Percentiles rank a stretch among this genome's conserved stretches.
phyloP scores from a whole-genome alignment of 2,113 vertebrate species.

The Megaceryle torquata region DNA sequence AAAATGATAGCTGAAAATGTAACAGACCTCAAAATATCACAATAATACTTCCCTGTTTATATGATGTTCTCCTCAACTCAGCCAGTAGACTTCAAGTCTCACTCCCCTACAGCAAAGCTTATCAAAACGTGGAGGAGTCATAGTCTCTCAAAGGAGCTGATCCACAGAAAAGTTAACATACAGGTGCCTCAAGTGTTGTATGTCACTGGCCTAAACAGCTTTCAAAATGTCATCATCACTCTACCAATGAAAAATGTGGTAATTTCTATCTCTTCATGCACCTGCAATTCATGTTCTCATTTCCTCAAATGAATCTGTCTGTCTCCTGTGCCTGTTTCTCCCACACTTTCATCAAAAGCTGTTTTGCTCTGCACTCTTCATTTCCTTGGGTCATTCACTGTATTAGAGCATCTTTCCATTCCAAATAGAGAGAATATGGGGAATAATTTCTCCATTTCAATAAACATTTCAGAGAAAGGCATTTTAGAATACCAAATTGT shows the following conservation, averaged over 20 bases:
- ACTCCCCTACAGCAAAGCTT: accelerated
- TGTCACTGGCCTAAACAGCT: not conserved
- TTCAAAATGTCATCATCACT: not conserved
- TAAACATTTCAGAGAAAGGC: conserved; percentile 22
- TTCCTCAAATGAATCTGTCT: not conserved
- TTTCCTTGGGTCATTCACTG: conserved; percentile 14
- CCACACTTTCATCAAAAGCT: not conserved
- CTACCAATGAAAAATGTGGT: not conserved
- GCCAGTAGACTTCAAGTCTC: not conserved
- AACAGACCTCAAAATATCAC: too few species aligned
- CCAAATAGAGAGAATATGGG: not conserved
- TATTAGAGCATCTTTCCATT: conserved; percentile 37
- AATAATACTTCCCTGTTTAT: too few species aligned
- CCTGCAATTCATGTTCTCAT: not conserved
- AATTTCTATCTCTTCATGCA: not conserved
- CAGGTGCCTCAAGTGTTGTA: not conserved
- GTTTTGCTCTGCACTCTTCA: not conserved
- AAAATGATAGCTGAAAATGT: too few species aligned
- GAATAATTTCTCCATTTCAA: conserved; percentile 43
- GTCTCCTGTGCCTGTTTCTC: not conserved
- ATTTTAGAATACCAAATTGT: conserved; percentile 36
- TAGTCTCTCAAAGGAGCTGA: not conserved
- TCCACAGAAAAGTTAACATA: not conserved
- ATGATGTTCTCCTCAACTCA: too few species aligned
- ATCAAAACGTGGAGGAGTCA: not conserved